A percentile compares a stretch with the other conserved stretches of the same genome.
These are phyloP conservation scores for Orchestia grillus DNA, from an alignment of 1,140 invertebrate species.

Conservation along the genomic window DNA sequence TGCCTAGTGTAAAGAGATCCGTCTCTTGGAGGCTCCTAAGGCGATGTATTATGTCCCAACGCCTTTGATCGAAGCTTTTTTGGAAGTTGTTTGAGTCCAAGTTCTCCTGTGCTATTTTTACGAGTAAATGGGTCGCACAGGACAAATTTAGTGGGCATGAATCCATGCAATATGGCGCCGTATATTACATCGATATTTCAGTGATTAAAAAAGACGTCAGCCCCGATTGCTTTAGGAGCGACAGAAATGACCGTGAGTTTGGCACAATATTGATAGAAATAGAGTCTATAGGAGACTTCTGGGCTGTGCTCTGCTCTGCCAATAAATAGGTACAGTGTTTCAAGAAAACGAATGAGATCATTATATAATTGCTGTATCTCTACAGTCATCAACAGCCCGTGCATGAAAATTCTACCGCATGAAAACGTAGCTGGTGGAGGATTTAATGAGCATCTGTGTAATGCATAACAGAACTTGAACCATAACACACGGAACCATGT, in stretches of 20 bases:
- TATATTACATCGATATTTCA: conserved; percentile 20
- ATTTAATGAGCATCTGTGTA: not conserved
- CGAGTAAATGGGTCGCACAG: not conserved
- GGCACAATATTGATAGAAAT: not conserved
- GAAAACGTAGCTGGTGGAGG: not conserved
- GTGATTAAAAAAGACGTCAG: conserved; percentile 4
- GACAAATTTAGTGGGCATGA: not conserved
- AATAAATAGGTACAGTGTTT: not conserved
- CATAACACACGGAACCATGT: too few species aligned
- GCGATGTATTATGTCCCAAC: not conserved
- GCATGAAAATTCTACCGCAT: not conserved
- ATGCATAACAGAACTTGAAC: not conserved
- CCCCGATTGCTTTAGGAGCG: not conserved
- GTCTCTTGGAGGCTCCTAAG: too few species aligned
- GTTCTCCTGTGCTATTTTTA: not conserved
- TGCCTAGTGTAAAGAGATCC: not conserved
- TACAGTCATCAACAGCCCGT: not conserved
- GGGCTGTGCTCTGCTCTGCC: not conserved
- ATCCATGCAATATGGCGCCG: not conserved
- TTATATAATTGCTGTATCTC: not conserved
- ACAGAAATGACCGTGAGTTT: not conserved
- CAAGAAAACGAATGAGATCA: not conserved
- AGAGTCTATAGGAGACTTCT: not conserved
- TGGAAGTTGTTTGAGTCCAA: not conserved
- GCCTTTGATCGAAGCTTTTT: not conserved